phyloP scores from a whole-genome alignment of 1,140 invertebrate genomes.

The Batillaria attramentaria region DNA sequence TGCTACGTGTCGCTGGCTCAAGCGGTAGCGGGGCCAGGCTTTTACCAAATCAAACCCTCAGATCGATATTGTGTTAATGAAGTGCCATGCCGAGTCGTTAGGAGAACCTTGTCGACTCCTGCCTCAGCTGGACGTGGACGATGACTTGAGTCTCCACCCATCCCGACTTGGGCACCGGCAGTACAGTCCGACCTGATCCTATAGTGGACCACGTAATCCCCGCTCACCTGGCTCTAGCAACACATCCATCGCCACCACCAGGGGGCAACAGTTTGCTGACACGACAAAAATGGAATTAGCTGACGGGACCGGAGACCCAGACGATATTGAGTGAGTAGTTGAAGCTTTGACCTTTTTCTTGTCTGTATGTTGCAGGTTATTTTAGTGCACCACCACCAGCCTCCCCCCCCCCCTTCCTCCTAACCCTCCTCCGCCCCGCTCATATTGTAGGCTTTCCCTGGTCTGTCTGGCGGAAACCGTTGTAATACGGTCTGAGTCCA shows the following conservation, averaged over 20 bases:
- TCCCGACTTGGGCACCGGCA: background rate
- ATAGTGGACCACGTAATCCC: background rate
- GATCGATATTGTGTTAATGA: slow-evolving; percentile 22
- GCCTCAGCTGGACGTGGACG: background rate
- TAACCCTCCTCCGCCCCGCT: too few relatives aligned
- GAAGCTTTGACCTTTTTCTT: too few relatives aligned
- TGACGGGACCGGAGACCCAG: background rate
- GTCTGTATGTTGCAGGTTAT: too few relatives aligned
- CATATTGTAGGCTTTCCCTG: too few relatives aligned
- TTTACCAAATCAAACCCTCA: background rate
- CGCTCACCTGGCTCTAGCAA: background rate
- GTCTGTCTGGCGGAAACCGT: too few relatives aligned
- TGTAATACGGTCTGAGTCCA: too few relatives aligned
- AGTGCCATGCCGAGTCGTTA: slow-evolving; percentile 1
- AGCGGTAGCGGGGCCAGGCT: background rate
- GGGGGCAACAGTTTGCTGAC: too few relatives aligned
- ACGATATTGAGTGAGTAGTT: too few relatives aligned
- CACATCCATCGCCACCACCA: too few relatives aligned
- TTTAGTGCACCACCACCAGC: too few relatives aligned
- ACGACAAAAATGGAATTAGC: too few relatives aligned
- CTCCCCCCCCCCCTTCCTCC: too few relatives aligned
- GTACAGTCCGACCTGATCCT: background rate
- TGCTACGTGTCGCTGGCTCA: background rate
- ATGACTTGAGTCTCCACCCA: background rate
- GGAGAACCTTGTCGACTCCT: background rate